These are phyloP conservation scores for Rhinichthys osculus DNA, from an alignment of 2,797 vertebrate genomes.

Conservation along the genomic window DNA sequence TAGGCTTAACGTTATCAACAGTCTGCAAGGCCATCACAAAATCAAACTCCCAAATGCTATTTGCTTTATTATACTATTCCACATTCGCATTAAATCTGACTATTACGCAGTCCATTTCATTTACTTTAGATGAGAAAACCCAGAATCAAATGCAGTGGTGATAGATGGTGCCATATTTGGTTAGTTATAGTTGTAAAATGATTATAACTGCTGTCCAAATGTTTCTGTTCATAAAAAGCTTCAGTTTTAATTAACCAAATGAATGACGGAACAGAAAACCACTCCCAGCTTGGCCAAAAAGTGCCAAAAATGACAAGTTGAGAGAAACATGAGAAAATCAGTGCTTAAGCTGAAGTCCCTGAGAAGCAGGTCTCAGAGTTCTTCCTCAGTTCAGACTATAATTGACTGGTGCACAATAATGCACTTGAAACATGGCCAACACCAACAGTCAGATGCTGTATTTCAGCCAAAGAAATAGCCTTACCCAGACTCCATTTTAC, in stretches of 20 bases:
- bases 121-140: constrained; percentile 26
- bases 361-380: constrained; percentile 34
- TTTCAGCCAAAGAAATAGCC: constrained; percentile 32
- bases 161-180: constrained; percentile 24
- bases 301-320: constrained; percentile 27
- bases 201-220: constrained; percentile 36
- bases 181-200: constrained; percentile 37
- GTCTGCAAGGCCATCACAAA: constrained; percentile 37
- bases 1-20: constrained; percentile 45
- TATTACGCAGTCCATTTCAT: constrained; percentile 40
- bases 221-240: constrained; percentile 7
- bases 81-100: constrained; percentile 27
- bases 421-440: constrained; percentile 36
- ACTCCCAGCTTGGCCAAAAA: constrained; percentile 13
- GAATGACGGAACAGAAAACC: constrained; percentile 12
- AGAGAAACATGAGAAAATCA: constrained; percentile 36
- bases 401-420: constrained; percentile 37
- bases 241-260: not conserved
- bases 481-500: not conserved
- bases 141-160: constrained; percentile 17
- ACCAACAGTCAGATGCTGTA: constrained; percentile 22
- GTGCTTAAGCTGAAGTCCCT: constrained; percentile 19
- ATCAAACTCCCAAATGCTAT: constrained; percentile 38
- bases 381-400: constrained; percentile 17
- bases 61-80: constrained; percentile 34